These are phyloP conservation scores for Synergus laeviventris DNA, from an alignment of 2,888 invertebrate genomes.

Conservation along the genomic window DNA sequence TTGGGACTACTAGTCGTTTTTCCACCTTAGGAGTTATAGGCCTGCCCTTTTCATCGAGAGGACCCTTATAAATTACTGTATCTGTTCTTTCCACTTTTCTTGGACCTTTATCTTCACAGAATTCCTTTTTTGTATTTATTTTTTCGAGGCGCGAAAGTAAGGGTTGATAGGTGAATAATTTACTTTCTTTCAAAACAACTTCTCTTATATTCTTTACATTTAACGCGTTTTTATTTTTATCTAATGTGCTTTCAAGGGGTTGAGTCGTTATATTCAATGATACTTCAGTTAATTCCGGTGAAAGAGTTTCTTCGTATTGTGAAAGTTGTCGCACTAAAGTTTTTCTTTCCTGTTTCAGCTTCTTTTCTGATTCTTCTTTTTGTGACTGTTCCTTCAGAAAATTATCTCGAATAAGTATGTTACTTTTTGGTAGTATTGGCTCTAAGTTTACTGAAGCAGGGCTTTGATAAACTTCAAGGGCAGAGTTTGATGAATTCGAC, in stretches of 20 bases:
- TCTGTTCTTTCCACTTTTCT: conserved; percentile 63
- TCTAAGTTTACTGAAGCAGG: background rate
- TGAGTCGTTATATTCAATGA: background rate
- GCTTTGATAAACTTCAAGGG: background rate
- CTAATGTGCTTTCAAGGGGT: background rate
- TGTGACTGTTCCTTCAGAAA: background rate
- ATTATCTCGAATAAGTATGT: background rate
- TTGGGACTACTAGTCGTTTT: background rate
- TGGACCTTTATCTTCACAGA: conserved; percentile 23
- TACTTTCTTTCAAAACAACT: background rate
- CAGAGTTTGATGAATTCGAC: background rate
- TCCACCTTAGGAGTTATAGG: conserved; percentile 25
- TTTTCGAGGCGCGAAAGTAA: background rate
- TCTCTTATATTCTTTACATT: background rate
- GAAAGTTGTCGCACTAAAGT: background rate
- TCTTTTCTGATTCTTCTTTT: background rate
- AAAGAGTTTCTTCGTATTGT: conserved; percentile 20
- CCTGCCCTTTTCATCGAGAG: conserved; percentile 41
- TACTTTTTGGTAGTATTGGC: background rate
- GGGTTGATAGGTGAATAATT: background rate
- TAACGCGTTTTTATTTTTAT: background rate
- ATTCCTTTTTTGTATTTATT: conserved; percentile 31
- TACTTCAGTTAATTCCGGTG: background rate
- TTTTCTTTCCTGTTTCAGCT: conserved; percentile 14
- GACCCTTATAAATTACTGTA: conserved; percentile 69